A percentile compares a stretch with the other conserved stretches of the same genome.
These are phyloP conservation scores for Chelonus formosanus DNA, from an alignment of 2,888 invertebrate genomes.

Conservation along the genomic window DNA sequence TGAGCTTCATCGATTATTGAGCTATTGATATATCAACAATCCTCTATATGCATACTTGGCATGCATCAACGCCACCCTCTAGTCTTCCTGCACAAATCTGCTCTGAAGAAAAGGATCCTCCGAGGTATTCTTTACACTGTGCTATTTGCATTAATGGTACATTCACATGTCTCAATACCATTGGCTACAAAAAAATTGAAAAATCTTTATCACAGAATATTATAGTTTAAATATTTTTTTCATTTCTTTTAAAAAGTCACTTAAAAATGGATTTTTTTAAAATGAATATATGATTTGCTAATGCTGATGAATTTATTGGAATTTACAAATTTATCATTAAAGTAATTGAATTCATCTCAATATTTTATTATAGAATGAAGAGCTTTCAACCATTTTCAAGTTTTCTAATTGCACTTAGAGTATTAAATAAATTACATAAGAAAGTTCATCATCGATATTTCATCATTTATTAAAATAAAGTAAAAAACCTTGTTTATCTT, in stretches of 20 bases:
- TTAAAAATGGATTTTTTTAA: background rate
- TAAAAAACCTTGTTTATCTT: too few relatives aligned
- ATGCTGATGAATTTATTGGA: too few relatives aligned
- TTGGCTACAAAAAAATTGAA: background rate
- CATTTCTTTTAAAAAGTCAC: too few relatives aligned
- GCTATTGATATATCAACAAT: constrained; percentile 2
- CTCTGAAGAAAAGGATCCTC: constrained; percentile 23
- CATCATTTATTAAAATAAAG: too few relatives aligned
- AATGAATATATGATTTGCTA: too few relatives aligned
- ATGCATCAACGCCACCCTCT: constrained; percentile 52
- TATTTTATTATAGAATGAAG: too few relatives aligned
- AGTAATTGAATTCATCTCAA: too few relatives aligned
- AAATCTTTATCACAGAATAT: background rate
- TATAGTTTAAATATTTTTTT: background rate
- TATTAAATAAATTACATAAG: too few relatives aligned
- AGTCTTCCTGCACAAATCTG: constrained; percentile 52
- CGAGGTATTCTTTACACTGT: constrained; percentile 27
- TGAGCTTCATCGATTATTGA: constrained; percentile 1
- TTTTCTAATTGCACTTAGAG: too few relatives aligned
- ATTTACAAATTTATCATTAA: too few relatives aligned
- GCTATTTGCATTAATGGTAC: constrained; percentile 45
- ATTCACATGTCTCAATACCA: constrained; percentile 44
- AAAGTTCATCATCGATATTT: too few relatives aligned
- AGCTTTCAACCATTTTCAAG: too few relatives aligned
- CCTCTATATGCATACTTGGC: constrained; percentile 46